A percentile compares a stretch with the other conserved stretches of the same genome.
These are phyloP conservation scores for Trematomus bernacchii DNA, from an alignment of 2,797 vertebrate genomes.

Conservation along the genomic window DNA sequence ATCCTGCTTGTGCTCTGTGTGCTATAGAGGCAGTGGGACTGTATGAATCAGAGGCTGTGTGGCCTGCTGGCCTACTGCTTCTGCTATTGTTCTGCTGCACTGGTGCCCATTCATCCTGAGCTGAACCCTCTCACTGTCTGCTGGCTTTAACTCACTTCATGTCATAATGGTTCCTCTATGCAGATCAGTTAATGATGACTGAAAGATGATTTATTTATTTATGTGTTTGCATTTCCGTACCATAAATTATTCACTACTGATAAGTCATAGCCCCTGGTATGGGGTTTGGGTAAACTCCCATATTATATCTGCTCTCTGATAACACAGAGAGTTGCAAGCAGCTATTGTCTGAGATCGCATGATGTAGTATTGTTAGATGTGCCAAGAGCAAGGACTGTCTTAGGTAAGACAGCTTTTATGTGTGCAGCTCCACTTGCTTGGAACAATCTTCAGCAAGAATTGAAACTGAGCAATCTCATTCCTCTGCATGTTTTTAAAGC, in stretches of 20 bases:
- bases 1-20: slow-evolving; percentile 52
- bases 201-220: slow-evolving; percentile 33
- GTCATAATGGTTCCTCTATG: slow-evolving; percentile 38
- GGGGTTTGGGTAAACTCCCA: too few species aligned
- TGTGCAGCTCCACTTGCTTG: too few species aligned
- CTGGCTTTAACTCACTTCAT: slow-evolving; percentile 39
- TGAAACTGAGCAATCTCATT: too few species aligned
- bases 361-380: too few species aligned
- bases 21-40: slow-evolving; percentile 66
- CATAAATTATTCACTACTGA: slow-evolving; percentile 9
- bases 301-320: too few species aligned
- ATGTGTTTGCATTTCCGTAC: slow-evolving; percentile 13
- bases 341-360: too few species aligned
- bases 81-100: slow-evolving; percentile 63
- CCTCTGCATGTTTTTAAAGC: too few species aligned
- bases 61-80: slow-evolving; percentile 50
- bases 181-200: slow-evolving; percentile 43
- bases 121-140: slow-evolving; percentile 55
- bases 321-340: too few species aligned
- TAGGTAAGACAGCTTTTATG: too few species aligned
- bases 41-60: slow-evolving; percentile 72
- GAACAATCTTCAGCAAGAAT: too few species aligned
- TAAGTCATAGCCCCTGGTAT: background rate
- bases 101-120: slow-evolving; percentile 59
- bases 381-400: too few species aligned